Evolutionary conservation across 2,888 invertebrate genomes (phyloP), one percentile per base, ranked within the genome.

Genomic region (Anthrax anthrax): DNA sequence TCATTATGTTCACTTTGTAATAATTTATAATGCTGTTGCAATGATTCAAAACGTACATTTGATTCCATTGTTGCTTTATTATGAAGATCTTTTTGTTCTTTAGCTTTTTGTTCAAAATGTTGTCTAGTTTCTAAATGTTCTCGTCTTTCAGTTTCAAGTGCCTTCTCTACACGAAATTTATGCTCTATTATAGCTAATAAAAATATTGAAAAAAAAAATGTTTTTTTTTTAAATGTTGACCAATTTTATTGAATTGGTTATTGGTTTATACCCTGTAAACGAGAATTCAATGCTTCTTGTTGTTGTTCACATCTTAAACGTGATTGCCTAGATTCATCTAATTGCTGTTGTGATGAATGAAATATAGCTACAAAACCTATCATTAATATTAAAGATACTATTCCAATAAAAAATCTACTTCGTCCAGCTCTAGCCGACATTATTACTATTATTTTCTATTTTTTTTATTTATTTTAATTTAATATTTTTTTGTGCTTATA

Each of bases 321-420:
- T 37, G 71, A 63, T 54, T 70, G 72, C 55, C 71, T 68, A 18
- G 70, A 68, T 56, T 75, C 74, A 42, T 75, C 75, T 38, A 77
- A 60, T 60, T 76, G 73, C 40, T 72, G 64, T 54, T 76, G 72
- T 9, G 74, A 73, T 59, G 72, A 75, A 57, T 75, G 76, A 55
- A 74, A 76, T 54, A 76, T 71, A 44, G 73, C 75, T 48, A 77
- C 67, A 55, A 76, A 69, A 34, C 72, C 72, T 18, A 76, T 64
- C 52, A 74, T 65, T 45, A 74, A 57, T 47, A 74, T 58, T 39
- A 70, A 66, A 59, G 72, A 71, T 58, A 71, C 70, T 50, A 77
- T 58, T 54, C 73, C 72, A 39, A 74, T 59, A 53, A 76, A 70
- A 55, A 76, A 69, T 52, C 76, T 72, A 57, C 72, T 72, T 57